phyloP scores from a whole-genome alignment of 2,113 vertebrate species.

The Corythornis madagascariensis region DNA sequence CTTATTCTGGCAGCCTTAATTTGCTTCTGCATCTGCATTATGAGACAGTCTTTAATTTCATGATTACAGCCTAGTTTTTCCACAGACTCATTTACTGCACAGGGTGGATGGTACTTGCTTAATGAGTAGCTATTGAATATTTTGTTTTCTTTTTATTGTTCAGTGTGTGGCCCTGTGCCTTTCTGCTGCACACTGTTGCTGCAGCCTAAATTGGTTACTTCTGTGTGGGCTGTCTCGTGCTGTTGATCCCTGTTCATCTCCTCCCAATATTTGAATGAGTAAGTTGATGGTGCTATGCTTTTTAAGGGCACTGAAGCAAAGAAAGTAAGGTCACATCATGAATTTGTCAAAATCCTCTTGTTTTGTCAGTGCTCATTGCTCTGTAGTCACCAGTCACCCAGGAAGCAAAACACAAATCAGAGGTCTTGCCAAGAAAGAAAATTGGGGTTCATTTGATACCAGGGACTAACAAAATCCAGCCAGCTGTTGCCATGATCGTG shows the following conservation, averaged over 20 bases:
- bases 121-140: constrained; percentile 50
- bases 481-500: neutral
- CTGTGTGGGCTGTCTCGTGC: constrained; percentile 7
- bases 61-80: constrained; percentile 40
- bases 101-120: constrained; percentile 25
- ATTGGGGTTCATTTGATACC: neutral
- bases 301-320: neutral
- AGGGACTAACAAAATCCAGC: neutral
- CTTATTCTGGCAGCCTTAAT: neutral
- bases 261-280: neutral
- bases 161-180: constrained; percentile 26
- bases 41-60: constrained; percentile 42
- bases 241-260: neutral
- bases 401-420: neutral
- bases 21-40: constrained; percentile 3
- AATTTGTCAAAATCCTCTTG: fast-evolving
- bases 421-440: neutral
- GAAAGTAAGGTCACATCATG: neutral
- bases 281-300: neutral
- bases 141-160: constrained; percentile 51
- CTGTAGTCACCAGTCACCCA: neutral
- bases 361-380: neutral
- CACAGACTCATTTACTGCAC: constrained; percentile 22
- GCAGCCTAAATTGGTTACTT: neutral
- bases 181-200: neutral